Evolutionary conservation across 2,888 invertebrate genomes (phyloP).

Genomic region (Gortyna flavago): DNA sequence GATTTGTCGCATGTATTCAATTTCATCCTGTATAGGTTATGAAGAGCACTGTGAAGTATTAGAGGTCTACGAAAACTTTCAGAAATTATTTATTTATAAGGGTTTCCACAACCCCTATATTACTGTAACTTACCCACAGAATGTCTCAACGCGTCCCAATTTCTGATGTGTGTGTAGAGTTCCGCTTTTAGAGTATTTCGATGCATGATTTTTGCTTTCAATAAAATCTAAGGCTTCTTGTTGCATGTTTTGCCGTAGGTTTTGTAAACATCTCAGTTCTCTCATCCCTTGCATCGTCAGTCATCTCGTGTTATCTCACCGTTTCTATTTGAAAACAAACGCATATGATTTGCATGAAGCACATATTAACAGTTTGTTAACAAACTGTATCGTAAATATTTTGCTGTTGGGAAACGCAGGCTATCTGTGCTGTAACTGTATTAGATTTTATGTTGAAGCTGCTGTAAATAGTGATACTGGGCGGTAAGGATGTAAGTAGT

Average conservation of each 20-base stretch:
- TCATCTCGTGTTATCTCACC: conserved; percentile 65
- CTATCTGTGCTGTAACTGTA: conserved; percentile 42
- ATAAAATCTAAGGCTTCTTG: neutral
- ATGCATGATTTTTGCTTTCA: too few relatives aligned
- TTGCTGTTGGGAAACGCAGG: conserved; percentile 77
- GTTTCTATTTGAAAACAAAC: conserved; percentile 82
- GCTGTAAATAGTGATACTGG: neutral
- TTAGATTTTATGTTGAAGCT: neutral
- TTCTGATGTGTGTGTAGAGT: neutral
- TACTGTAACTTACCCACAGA: neutral
- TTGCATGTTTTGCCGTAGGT: neutral
- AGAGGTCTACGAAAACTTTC: neutral
- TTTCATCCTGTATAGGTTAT: too few relatives aligned
- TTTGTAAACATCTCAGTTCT: neutral
- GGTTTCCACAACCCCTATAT: neutral
- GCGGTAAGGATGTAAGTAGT: neutral
- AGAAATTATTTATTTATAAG: neutral
- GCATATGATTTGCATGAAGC: conserved; percentile 84
- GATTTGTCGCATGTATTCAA: too few relatives aligned
- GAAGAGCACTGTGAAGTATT: too few relatives aligned
- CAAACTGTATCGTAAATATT: conserved; percentile 85
- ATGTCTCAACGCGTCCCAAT: neutral
- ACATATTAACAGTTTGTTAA: conserved; percentile 83
- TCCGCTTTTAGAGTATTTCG: neutral
- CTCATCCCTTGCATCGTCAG: conserved; percentile 27